Evolutionary conservation across 2,113 vertebrate genomes (phyloP), one percentile per base, ranked within the genome.

Genomic region (Calyptommatus sinebrachiatus): DNA sequence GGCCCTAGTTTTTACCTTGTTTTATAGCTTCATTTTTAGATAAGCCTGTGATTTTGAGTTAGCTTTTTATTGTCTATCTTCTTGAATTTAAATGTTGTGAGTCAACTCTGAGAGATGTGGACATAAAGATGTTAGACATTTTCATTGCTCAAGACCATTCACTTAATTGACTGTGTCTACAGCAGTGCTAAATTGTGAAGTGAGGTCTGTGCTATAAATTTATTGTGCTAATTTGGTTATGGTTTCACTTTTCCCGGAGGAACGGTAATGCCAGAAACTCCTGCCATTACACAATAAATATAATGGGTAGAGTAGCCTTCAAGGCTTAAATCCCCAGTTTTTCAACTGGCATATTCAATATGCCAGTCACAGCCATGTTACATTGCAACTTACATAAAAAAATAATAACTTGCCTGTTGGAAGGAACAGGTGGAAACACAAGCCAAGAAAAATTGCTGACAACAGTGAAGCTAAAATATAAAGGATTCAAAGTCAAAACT

Each of bases 41-140:
- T 31, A 29, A 63, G 28, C 60, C 62, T 35, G 7, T 67, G 28
- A 8, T n/a, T 28, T 67, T 67, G 35, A 16, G 73, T 66, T 63
- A 74, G 26, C 6, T 78, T 22, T 79, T 65, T 14, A 50, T 75
- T 41, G 80, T 80, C 26, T 72, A 50, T 71, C 21, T 68, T 76
- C 16, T 46, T 85, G 50, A 88, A 74, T 66, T 81, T 84, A 76
- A 71, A 78, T 29, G 76, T 2, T 14, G 79, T 18, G 20, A 81
- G 81, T 8, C 5, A 78, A 80, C 70, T 71, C 73, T 82, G 61
- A 76, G 63, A 5, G 72, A 84, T 83, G 66, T 80, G 66, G 31
- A 26, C 78, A 71, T 81, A 85, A 84, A 76, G 72, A 89, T 88
- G 65, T 76, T 21, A 81, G 63, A 77, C 69, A 72, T 71, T 87